These are phyloP conservation scores for Volucella bombylans DNA, from an alignment of 2,888 invertebrate species.

Conservation along the genomic window DNA sequence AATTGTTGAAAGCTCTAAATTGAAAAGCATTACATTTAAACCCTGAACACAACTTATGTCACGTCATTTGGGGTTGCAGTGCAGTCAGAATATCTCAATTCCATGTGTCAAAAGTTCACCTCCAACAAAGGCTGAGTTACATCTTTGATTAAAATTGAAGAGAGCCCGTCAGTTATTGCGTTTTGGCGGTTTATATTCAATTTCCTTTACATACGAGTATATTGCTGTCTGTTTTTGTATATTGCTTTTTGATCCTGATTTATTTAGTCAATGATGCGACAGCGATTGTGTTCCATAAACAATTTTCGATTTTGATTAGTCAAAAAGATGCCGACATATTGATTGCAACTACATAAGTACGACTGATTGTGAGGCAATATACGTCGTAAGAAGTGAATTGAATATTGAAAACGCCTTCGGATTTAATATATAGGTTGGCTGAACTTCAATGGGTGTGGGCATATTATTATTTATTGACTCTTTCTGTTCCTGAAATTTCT, in stretches of 20 bases:
- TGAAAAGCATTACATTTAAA: too few species aligned
- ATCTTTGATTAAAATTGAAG: too few species aligned
- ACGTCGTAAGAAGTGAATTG: slow-evolving; percentile 50
- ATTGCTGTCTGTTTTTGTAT: not conserved
- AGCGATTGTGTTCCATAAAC: slow-evolving; percentile 28
- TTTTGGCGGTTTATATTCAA: slow-evolving; percentile 8
- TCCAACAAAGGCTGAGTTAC: too few species aligned
- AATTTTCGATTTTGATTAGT: slow-evolving; percentile 40
- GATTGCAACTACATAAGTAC: slow-evolving; percentile 51
- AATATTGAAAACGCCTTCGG: slow-evolving; percentile 64
- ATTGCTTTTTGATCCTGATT: slow-evolving; percentile 35
- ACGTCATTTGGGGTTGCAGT: too few species aligned
- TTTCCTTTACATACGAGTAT: not conserved
- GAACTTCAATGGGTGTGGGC: slow-evolving; percentile 55
- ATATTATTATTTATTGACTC: not conserved
- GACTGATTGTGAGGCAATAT: slow-evolving; percentile 56
- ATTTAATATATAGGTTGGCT: slow-evolving; percentile 50
- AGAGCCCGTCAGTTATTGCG: too few species aligned
- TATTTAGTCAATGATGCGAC: slow-evolving; percentile 22
- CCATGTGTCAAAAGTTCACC: too few species aligned
- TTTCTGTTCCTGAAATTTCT: too few species aligned
- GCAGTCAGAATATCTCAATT: too few species aligned
- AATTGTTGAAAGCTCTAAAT: too few species aligned
- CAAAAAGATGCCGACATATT: slow-evolving; percentile 49
- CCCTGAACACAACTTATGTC: too few species aligned